Evolutionary conservation across 2,797 vertebrate species (phyloP).

Genomic region (Sus cebifrons): DNA sequence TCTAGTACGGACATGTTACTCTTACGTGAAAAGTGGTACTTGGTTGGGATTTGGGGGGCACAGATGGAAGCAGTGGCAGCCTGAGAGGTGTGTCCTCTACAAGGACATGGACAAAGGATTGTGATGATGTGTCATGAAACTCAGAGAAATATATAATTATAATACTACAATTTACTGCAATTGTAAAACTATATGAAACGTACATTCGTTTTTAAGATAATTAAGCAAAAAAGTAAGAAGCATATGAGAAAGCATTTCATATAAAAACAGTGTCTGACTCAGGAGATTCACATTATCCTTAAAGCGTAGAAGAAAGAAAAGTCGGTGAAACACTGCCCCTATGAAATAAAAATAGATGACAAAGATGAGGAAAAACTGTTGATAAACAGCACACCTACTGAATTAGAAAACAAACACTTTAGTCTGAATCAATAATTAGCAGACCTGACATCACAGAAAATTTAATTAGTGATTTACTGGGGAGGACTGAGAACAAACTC

Average conservation of each 20-base stretch:
- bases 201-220: neutral
- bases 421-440: conserved; percentile 73
- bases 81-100: neutral
- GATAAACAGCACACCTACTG: conserved; percentile 30
- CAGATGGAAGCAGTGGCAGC: neutral
- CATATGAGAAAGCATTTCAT: neutral
- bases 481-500: conserved; percentile 24
- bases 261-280: neutral
- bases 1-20: conserved; percentile 47
- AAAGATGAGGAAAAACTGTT: conserved; percentile 53
- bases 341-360: conserved; percentile 26
- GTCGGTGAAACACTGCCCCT: neutral
- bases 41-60: conserved; percentile 14
- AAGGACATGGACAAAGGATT: neutral
- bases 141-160: neutral
- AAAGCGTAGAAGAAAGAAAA: conserved; percentile 15
- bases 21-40: conserved; percentile 17
- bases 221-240: neutral
- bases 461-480: conserved; percentile 73
- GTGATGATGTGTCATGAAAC: neutral
- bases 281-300: neutral
- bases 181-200: neutral
- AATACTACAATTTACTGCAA: neutral
- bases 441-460: conserved; percentile 70
- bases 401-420: conserved; percentile 64